Base-by-base conservation (phyloP, 2,888 invertebrate species). In the Tethea ocularis region DNA sequence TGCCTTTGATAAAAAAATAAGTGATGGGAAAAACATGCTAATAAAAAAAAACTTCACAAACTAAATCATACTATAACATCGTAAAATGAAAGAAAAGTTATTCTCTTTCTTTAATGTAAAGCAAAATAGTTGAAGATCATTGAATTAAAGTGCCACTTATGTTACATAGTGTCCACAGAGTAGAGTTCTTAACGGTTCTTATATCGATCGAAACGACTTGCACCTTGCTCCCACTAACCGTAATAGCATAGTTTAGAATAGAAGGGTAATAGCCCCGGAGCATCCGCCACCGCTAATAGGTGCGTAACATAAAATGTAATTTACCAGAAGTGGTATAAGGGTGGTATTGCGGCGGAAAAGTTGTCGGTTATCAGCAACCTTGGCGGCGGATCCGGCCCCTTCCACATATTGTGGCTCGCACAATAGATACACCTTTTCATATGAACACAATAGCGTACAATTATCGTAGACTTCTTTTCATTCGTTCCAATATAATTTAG, bases 401-500 rank as follows among this genome's bases (percentile, higher is more conserved):
- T 33, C 54, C 29, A 13, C 57, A 22, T 22, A 57, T 57, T 57
- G 57, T 57, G 20, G 17, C n/a, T 15, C 51, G 51, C 46, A 57
- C 51, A 57, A 57, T 57, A 46, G 33, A 20, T 46, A 56, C 41
- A 26, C 51, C 51, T 51, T 24, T 57, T 24, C 26, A 57, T 22
- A 13, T 13, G 29, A 24, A 57, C 51, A 57, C 51, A 57, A 57
- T 51, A 33, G 57, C 46, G 57, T 11, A 46, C 57, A 51, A 57
- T 57, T 57, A 57, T 51, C 51, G 57, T 51, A 33, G 33, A 20
- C 29, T 20, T 54, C 17, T 17, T 46, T 51, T 26, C 57, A 24
- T 51, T 20, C 51, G 20, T 6, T 51, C 13, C 38, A n/a, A 51
- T 57, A 51, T 51, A 46, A 51, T 56, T 56, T 20, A 15, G 57